phyloP scores from a whole-genome alignment of 92 coral and sea anemone genomes.

The Palythoa heliodiscus region DNA sequence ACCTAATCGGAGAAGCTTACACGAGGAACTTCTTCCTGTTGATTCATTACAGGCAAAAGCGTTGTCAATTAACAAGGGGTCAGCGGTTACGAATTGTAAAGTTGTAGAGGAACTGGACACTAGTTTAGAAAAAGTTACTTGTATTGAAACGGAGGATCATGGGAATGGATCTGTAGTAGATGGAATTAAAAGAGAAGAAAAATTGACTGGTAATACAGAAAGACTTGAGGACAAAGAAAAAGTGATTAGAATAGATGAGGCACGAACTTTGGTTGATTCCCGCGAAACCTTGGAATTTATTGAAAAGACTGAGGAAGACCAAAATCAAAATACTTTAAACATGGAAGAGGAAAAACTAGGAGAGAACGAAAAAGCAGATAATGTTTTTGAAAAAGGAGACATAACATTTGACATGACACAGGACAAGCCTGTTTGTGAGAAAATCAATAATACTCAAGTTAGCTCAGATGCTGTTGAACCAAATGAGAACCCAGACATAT shows the following conservation, averaged over 20 bases:
- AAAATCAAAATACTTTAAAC: background rate
- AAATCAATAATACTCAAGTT: background rate
- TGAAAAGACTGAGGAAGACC: background rate
- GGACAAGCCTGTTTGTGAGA: background rate
- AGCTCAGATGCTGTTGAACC: background rate
- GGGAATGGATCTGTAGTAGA: conserved; percentile 8
- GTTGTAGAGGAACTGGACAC: conserved; percentile 23
- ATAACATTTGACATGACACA: background rate
- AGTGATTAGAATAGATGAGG: background rate
- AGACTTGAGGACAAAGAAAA: background rate
- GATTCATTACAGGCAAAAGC: conserved; percentile 43
- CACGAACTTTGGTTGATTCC: background rate
- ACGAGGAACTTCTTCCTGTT: conserved; percentile 21
- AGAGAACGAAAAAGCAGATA: background rate
- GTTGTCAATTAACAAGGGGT: conserved; percentile 13
- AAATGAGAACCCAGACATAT: background rate
- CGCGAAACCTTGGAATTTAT: background rate
- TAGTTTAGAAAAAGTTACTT: background rate
- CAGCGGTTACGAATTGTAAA: conserved; percentile 20
- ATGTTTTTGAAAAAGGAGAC: background rate
- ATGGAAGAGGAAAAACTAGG: background rate
- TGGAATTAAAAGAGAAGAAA: background rate
- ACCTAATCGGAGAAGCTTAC: background rate
- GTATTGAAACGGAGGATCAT: background rate
- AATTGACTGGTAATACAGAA: background rate